phyloP scores from a whole-genome alignment of 1,140 invertebrate genomes.

The Bombus waltoni region DNA sequence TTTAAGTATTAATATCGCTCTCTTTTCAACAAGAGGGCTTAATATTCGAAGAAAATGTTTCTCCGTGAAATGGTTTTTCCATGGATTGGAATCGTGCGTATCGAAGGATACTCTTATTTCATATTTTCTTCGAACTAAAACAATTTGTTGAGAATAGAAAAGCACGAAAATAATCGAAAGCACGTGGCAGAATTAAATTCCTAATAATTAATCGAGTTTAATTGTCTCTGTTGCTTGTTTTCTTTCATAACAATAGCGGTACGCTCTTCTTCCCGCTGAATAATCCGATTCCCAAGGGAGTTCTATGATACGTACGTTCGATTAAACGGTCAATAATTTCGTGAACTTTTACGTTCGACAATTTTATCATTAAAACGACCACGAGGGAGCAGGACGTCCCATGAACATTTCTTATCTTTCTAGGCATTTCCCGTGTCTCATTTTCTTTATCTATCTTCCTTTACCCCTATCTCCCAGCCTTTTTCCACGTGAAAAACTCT shows the following conservation, averaged over 20 bases:
- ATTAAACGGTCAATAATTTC: background rate
- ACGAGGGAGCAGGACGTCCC: no score
- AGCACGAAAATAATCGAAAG: background rate
- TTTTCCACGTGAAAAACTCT: background rate
- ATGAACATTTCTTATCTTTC: constrained; percentile 24
- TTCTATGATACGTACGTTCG: background rate
- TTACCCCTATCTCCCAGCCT: background rate
- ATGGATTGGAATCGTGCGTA: background rate
- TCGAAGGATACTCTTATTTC: background rate
- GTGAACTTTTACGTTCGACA: background rate
- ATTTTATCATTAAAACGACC: background rate
- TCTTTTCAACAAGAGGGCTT: no score
- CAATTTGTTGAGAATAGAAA: background rate
- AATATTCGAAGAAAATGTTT: background rate
- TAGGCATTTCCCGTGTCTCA: background rate
- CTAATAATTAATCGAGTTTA: constrained; percentile 5
- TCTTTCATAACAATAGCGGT: background rate
- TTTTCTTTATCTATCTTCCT: background rate
- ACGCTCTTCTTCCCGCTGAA: no score
- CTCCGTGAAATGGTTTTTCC: background rate
- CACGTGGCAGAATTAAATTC: background rate
- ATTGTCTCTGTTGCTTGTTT: background rate
- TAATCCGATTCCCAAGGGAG: background rate
- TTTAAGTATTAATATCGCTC: no score
- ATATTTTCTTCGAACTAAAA: background rate